Evolutionary conservation across 2,113 vertebrate genomes (phyloP), one percentile per base, ranked within the genome.

Genomic region (Phoenicopterus ruber): DNA sequence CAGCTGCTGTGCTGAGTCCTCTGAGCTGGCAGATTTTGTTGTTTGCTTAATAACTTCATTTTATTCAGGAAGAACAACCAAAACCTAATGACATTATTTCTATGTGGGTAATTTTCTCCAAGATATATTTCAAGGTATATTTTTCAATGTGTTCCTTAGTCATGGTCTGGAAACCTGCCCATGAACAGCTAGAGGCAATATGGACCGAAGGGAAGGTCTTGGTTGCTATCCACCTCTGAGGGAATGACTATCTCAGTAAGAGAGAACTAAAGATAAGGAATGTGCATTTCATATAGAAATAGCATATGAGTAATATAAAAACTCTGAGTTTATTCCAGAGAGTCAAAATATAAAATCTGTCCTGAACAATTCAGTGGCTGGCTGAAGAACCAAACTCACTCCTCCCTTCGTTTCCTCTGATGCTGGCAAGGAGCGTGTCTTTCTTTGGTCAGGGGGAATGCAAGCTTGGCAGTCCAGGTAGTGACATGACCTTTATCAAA

Each of bases 231-330:
- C 61, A 55, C 31, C 70, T 94, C 47, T 95, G 93, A 96, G 67
- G 61, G 82, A 96, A 91, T 86, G 38, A 79, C 42, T 90, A 3
- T 92, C 46, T 91, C 91, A 91, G 50, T 77, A 69, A 93, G 65
- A 96, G 63, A 95, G 73, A 97, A 97, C 66, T 92, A 59, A 97
- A 96, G 81, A 92, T 69, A n/a, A 76, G 59, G 74, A 97, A 92
- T 15, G 11, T 83, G 34, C 34, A 94, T 78, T 50, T 88, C 89
- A 92, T 70, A 67, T 7, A 94, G 26, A 61, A 87, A 77, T 46
- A 44, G 69, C 31, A 55, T 29, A 18, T 6, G 29, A 88, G 17
- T 26, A 63, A 73, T 11, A 62, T 3, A 81, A 82, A 85, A 82
- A 13, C 11, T 58, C 29, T 26, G 50, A 81, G 26, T 78, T 96